phyloP scores from a whole-genome alignment of 2,113 vertebrate genomes.

The Prietella phreatophila region DNA sequence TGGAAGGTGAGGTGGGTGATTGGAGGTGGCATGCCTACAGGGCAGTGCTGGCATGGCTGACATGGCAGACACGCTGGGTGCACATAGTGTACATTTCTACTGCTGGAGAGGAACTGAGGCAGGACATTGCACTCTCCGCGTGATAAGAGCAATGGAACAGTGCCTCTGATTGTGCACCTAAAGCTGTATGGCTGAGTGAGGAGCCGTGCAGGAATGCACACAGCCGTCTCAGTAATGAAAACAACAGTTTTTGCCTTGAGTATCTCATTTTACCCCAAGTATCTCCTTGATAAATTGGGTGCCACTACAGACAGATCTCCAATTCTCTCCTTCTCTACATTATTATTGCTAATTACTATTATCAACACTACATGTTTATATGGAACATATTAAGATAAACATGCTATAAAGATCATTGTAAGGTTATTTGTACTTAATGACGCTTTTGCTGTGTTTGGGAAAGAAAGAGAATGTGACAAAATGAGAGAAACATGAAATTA shows the following conservation, averaged over 20 bases:
- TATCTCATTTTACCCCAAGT: slow-evolving; percentile 23
- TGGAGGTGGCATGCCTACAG: slow-evolving; percentile 27
- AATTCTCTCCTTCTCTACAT: background rate
- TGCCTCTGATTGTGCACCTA: slow-evolving; percentile 58
- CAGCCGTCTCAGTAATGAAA: slow-evolving; percentile 52
- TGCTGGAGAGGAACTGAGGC: slow-evolving; percentile 63
- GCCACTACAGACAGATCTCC: background rate
- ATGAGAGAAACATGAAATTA: slow-evolving; percentile 23
- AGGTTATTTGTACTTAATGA: background rate
- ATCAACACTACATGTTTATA: background rate
- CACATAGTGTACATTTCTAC: slow-evolving; percentile 71
- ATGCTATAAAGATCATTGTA: background rate
- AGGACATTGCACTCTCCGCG: slow-evolving; percentile 55
- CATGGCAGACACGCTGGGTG: slow-evolving; percentile 65
- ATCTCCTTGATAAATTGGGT: slow-evolving; percentile 29
- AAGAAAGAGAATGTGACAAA: background rate
- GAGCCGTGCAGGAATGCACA: slow-evolving; percentile 65
- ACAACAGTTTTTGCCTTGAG: slow-evolving; percentile 46
- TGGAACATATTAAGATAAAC: background rate
- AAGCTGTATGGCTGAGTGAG: slow-evolving; percentile 57
- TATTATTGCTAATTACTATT: background rate
- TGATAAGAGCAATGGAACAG: slow-evolving; percentile 71
- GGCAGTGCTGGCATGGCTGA: slow-evolving; percentile 55
- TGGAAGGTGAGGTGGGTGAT: background rate
- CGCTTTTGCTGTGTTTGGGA: background rate